Base-by-base conservation (phyloP, 2,113 vertebrate genomes). In the Tenrec ecaudatus region DNA sequence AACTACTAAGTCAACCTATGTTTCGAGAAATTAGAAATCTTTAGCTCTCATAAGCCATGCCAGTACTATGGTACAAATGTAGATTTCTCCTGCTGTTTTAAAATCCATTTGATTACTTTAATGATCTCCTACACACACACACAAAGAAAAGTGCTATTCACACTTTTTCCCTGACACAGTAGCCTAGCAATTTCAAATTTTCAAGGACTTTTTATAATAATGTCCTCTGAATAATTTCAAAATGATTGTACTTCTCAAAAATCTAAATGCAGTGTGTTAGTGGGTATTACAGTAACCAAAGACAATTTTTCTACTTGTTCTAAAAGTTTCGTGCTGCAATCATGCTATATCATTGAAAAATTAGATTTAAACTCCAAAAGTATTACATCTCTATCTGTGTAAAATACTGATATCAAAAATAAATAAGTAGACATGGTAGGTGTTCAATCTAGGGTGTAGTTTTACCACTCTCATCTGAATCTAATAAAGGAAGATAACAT, bases 131-230 rank as follows among this genome's bases (percentile, higher is more conserved):
- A 43, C 27, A 82, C 33, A 25, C 76, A 43, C 27, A 82, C 33
- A 25, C 31, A 5, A 17, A 92, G 62, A n/a, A 15, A 94, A 80
- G 12, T 76, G 3, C 20, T 58, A 82, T n/a, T 91, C 58, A 82
- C 1, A 36, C 19, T 71, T 91, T 25, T 64, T 86, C 58, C 53
- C 47, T 64, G 43, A n/a, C 7, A 31, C 1, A 86, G 92, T 90
- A 94, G 36, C 53, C 75, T 80, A 95, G 40, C 58, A 95, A 93
- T 71, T 83, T 25, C 31, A 94, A 81, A 64, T 75, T 88, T 88
- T 62, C n/a, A 96, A 86, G 23, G 20, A 0, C 5, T 77, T 86
- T 86, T 82, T 33, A 22, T 25, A 53, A 77, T 62, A 68, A 0
- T 22, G 16, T 64, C 33, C 9, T 82, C 8, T 62, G 29, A 92